Base-by-base conservation (phyloP, 2,113 vertebrate species). In the Semnornis frantzii region DNA sequence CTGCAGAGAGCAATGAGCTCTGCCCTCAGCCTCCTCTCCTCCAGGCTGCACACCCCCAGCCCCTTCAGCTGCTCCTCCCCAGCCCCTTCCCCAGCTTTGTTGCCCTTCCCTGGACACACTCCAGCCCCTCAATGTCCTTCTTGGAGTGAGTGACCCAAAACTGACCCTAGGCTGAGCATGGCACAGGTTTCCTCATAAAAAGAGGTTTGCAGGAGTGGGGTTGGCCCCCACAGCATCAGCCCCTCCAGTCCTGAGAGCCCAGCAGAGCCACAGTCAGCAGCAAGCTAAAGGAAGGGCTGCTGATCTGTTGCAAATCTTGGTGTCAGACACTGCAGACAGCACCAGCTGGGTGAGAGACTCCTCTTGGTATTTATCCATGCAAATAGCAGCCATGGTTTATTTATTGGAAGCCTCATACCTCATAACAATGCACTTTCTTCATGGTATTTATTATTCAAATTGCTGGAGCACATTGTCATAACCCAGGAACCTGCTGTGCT, bases 161-260 rank as follows among this genome's bases (percentile, higher is more conserved):
- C 23, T 24, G 50, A 25, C 23, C 50, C 12, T 12, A 52, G 50
- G 50, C 24, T 10, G 15, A 34, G 28, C 3, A 3, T 18, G 71
- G 71, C 54, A 24, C 15, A 4, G 39, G 9, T 48, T 25, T 6
- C 20, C 19, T 11, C 0, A 2, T 0, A 1, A 27, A 70, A 72
- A 30, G 21, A 34, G 20, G 13, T 21, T 13, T 25, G 70, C 70
- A 62, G 58, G 12, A 68, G 18, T 0, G 16, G 37, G 58, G 46
- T 65, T 58, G 70, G 57, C 33, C 33, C 48, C 1, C 1, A 2
- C 30, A 20, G 52, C 2, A 2, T 19, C 82, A 17, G 17, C 16
- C 8, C 34, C 25, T 7, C 2, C 1, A 54, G 10, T 11, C n/a
- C 54, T 34, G 28, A 7, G 20, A 17, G 33, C 39, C 59, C 4